Evolutionary conservation across 1,140 invertebrate genomes (phyloP), one percentile per base, ranked within the genome.

Genomic region (Psilanteris sp.): DNA sequence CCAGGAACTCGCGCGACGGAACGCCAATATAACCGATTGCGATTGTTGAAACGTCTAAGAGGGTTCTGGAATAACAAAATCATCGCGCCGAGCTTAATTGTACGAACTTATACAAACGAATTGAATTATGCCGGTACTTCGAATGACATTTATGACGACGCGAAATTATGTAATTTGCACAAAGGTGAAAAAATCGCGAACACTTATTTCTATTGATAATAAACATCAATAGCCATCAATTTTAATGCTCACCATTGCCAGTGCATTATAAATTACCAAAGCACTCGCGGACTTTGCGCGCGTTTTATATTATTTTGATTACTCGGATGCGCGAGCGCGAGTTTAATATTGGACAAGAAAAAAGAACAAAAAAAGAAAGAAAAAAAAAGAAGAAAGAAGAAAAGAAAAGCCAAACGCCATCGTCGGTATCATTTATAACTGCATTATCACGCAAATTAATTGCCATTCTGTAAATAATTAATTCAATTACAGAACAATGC

Each of bases 61-160:
- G 15, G 44, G 46, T 13, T 43, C 32, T 31, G 26, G 9, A 36
- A 54, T 54, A 43, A 22, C 10, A 52, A 44, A 67, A 52, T 54
- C 14, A 67, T 46, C 32, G 14, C 7, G 16, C 0, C 13, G 27
- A 59, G n/a, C 24, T 32, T 22, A 29, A 50, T 41, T 70, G 18
- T 5, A 54, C 50, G 41, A 54, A 54, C 29, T 41, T 16, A n/a
- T n/a, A 52, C 7, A 54, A 34, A 36, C 9, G 16, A 54, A 43
- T 54, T 54, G 46, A 66, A 37, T 41, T 54, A 66, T 44, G 61
- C 8, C 20, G 5, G 14, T 24, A 20, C n/a, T 10, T 32, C 3
- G 22, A 54, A n/a, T 54, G 61, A 54, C 61, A 66, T 54, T 66
- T 66, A 66, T 62, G 57, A 27, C 26, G 18, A 15, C 13, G 52